Evolutionary conservation across 2,888 invertebrate species (phyloP).

Genomic region (Strigamia maritima): DNA sequence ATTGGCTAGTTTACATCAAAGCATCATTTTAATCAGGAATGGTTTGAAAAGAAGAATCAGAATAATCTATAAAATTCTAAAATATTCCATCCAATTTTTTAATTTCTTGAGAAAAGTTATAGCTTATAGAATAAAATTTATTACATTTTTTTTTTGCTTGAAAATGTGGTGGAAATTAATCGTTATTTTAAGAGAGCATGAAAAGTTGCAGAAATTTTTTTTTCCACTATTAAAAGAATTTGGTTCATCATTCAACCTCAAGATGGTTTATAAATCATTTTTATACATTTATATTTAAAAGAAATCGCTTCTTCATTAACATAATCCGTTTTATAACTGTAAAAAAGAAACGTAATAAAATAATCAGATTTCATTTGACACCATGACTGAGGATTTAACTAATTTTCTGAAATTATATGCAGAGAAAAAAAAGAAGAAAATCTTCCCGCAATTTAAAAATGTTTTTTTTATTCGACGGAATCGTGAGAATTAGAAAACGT

Average conservation of each 20-base stretch:
- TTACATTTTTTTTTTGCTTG: not conserved
- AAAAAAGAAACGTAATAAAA: not conserved
- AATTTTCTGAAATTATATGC: not conserved
- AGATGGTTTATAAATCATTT: not conserved
- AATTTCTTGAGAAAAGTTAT: not conserved
- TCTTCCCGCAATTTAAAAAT: not conserved
- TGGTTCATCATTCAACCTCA: conserved; percentile 1
- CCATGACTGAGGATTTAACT: not conserved
- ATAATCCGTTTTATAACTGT: not conserved
- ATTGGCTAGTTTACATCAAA: conserved; percentile 15
- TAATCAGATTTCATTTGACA: not conserved
- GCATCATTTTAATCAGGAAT: conserved; percentile 6
- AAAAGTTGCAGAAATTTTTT: not conserved
- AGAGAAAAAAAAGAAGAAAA: not conserved
- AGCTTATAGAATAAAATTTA: not conserved
- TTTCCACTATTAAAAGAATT: not conserved
- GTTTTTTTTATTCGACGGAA: not conserved
- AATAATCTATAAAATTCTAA: not conserved
- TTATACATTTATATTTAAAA: not conserved
- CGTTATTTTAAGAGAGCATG: not conserved
- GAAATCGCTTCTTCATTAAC: not conserved
- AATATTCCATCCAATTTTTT: not conserved
- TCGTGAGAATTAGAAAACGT: not conserved
- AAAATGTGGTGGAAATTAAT: not conserved
- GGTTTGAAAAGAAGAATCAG: not conserved